Evolutionary conservation across 1,140 invertebrate genomes (phyloP).

Genomic region (Zaprionus ghesquierei): DNA sequence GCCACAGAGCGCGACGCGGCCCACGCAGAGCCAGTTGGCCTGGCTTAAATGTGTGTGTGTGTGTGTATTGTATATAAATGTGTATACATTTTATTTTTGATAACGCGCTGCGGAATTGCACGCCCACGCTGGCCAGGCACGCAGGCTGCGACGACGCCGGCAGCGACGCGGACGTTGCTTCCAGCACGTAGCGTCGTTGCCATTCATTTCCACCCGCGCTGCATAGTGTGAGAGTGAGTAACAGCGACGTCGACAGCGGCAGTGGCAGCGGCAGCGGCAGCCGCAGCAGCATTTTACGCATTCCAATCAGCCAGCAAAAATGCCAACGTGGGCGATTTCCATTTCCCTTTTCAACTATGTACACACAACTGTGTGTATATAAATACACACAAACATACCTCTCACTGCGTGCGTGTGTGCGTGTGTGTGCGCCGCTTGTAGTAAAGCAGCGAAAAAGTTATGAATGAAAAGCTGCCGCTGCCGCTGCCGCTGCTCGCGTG

Average conservation of each 20-base stretch:
- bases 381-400: not conserved
- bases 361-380: not conserved
- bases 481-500: slow-evolving; percentile 14
- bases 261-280: slow-evolving; percentile 3
- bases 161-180: slow-evolving; percentile 30
- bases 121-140: slow-evolving; percentile 56
- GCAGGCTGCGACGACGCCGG: slow-evolving; percentile 9
- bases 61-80: slow-evolving; percentile 21
- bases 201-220: slow-evolving; percentile 61
- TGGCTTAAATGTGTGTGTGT: slow-evolving; percentile 30
- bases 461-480: slow-evolving; percentile 70
- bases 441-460: slow-evolving; percentile 54
- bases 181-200: slow-evolving; percentile 55
- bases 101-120: slow-evolving; percentile 70
- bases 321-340: slow-evolving; percentile 59
- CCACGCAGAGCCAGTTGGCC: slow-evolving; percentile 33
- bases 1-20: slow-evolving; percentile 23
- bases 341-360: slow-evolving; percentile 37
- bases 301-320: slow-evolving; percentile 68
- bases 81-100: slow-evolving; percentile 71
- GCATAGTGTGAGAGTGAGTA: slow-evolving; percentile 5
- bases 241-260: slow-evolving; percentile 8
- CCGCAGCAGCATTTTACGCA: slow-evolving; percentile 66
- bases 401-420: not conserved
- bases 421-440: slow-evolving; percentile 7